Conservation (phyloP, 2,888 invertebrate genomes). For the Lingula anatina region DNA sequence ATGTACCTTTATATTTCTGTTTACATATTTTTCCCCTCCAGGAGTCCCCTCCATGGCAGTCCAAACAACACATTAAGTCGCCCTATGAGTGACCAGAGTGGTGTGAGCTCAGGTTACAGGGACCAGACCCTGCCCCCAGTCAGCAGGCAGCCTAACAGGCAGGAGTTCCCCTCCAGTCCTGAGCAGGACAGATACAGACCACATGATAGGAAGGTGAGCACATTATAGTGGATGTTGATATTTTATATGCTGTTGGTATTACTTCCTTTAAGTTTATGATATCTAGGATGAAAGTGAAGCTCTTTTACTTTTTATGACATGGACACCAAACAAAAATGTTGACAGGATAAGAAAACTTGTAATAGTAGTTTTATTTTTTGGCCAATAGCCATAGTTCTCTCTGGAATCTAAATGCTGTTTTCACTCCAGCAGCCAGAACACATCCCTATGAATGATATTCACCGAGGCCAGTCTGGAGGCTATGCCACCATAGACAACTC, state of each 20-base stretch:
- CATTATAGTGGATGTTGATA: too few relatives aligned
- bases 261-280: too few relatives aligned
- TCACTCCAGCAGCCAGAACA: slow-evolving; percentile 54
- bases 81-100: slow-evolving; percentile 26
- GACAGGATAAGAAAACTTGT: too few relatives aligned
- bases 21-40: too few relatives aligned
- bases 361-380: too few relatives aligned
- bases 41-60: too few relatives aligned
- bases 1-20: too few relatives aligned
- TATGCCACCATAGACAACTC: slow-evolving; percentile 37
- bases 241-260: too few relatives aligned
- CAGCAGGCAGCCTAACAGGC: not conserved
- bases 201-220: not conserved
- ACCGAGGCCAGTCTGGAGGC: slow-evolving; percentile 15
- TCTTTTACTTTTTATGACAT: too few relatives aligned
- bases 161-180: not conserved
- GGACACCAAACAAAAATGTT: too few relatives aligned
- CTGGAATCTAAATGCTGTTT: not conserved
- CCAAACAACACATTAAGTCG: slow-evolving; percentile 37
- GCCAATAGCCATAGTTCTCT: not conserved
- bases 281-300: too few relatives aligned
- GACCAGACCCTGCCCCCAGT: slow-evolving; percentile 24
- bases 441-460: slow-evolving; percentile 43
- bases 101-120: slow-evolving; percentile 23
- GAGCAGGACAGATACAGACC: not conserved